A percentile compares a stretch with the other conserved stretches of the same genome.
phyloP scores from a whole-genome alignment of 2,888 invertebrate genomes.

The Caradrina kadenii region DNA sequence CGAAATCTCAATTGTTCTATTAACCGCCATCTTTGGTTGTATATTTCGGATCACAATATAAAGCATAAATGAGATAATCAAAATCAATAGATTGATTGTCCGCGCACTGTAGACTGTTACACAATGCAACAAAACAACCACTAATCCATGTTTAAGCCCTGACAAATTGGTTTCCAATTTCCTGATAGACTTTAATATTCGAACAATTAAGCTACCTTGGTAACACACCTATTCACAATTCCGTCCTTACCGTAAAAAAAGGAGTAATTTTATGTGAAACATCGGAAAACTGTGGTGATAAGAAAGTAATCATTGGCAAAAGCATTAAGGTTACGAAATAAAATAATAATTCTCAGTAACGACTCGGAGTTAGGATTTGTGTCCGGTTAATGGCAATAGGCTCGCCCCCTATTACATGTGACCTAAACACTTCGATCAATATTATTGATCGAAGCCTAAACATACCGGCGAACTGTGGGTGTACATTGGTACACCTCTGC shows the following conservation, averaged over 20 bases:
- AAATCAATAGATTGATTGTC: slow-evolving; percentile 7
- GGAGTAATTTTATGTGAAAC: background rate
- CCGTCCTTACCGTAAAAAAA: background rate
- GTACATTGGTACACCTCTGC: no score
- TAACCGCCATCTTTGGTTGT: slow-evolving; percentile 15
- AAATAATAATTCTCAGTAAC: no score
- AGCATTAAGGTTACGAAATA: no score
- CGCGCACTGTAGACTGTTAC: background rate
- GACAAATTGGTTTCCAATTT: slow-evolving; percentile 23
- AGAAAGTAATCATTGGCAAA: no score
- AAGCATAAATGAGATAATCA: slow-evolving; percentile 10
- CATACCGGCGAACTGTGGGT: no score
- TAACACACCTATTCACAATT: background rate
- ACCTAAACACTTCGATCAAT: no score
- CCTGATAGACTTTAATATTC: background rate
- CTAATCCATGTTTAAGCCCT: slow-evolving; percentile 17
- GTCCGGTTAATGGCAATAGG: no score
- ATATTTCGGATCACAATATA: slow-evolving; percentile 13
- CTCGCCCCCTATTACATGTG: no score
- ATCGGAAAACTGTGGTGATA: background rate
- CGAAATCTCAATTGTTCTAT: slow-evolving; percentile 33
- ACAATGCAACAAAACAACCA: slow-evolving; percentile 28
- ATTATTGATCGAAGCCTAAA: no score
- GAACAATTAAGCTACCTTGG: background rate
- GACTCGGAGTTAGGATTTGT: no score